Evolutionary conservation across 2,113 vertebrate genomes (phyloP).

Genomic region (Protobothrops flavoviridis): DNA sequence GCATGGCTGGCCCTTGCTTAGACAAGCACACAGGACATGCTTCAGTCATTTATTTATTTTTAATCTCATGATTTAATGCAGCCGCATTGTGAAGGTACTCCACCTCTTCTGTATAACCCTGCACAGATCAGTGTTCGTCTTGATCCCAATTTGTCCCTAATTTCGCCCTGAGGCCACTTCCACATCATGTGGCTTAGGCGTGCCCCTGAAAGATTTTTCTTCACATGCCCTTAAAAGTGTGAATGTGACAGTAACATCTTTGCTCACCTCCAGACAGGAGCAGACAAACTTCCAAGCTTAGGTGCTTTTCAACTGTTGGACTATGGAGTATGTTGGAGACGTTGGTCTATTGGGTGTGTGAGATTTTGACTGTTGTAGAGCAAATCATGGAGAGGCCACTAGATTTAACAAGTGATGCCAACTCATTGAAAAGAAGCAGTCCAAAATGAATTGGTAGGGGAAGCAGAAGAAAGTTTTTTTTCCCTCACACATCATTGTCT

Average conservation of each 20-base stretch:
- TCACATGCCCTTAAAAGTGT: background rate
- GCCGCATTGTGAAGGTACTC: constrained; percentile 11
- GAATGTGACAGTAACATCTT: background rate
- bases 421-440: background rate
- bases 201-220: background rate
- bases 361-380: background rate
- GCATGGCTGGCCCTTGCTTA: constrained; percentile 48
- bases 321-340: background rate
- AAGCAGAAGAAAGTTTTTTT: background rate
- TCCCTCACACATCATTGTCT: background rate
- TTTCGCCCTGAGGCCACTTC: background rate
- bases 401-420: background rate
- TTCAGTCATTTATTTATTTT: constrained; percentile 53
- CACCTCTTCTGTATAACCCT: background rate
- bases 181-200: background rate
- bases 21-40: constrained; percentile 58
- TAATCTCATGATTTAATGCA: constrained; percentile 46
- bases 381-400: background rate
- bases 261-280: background rate
- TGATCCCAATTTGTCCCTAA: background rate
- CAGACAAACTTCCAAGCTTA: background rate
- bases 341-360: background rate
- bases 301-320: background rate
- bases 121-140: background rate
- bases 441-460: background rate